These are phyloP conservation scores for Choreutis nemorana DNA, from an alignment of 2,888 invertebrate genomes.

Conservation along the genomic window DNA sequence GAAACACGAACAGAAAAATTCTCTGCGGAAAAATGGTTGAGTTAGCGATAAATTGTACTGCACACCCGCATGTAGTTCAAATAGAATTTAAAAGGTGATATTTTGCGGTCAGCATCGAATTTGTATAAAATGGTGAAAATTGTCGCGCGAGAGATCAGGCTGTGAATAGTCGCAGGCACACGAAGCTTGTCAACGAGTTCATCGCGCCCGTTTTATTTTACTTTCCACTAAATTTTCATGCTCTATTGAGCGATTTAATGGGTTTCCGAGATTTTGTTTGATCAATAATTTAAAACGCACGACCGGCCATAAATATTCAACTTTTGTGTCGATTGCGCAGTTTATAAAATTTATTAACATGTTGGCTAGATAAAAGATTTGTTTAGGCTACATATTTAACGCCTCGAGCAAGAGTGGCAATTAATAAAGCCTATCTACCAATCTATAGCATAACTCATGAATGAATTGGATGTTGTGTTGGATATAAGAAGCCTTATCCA, in stretches of 20 bases:
- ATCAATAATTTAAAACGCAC: too few relatives aligned
- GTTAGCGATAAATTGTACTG: slow-evolving; percentile 15
- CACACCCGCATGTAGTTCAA: slow-evolving; percentile 4
- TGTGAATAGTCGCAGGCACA: slow-evolving; percentile 1
- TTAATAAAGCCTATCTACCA: too few relatives aligned
- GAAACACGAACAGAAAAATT: slow-evolving; percentile 83
- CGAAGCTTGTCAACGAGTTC: slow-evolving; percentile 18
- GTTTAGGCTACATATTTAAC: too few relatives aligned
- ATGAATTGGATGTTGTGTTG: too few relatives aligned
- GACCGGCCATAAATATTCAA: too few relatives aligned
- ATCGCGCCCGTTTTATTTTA: slow-evolving; percentile 19
- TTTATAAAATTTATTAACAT: too few relatives aligned
- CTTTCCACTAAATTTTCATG: slow-evolving; percentile 24
- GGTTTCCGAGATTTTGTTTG: slow-evolving; percentile 18
- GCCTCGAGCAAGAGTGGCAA: too few relatives aligned
- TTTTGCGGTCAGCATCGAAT: slow-evolving; percentile 16
- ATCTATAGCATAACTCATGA: too few relatives aligned
- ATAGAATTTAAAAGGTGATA: slow-evolving; percentile 14
- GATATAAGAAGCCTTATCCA: too few relatives aligned
- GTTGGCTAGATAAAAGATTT: too few relatives aligned
- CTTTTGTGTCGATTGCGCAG: too few relatives aligned
- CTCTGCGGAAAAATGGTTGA: slow-evolving; percentile 59
- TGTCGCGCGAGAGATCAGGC: slow-evolving; percentile 12
- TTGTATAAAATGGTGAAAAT: slow-evolving; percentile 20
- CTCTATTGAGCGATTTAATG: slow-evolving; percentile 25